phyloP scores from a whole-genome alignment of 2,113 vertebrate species.

The Austrofundulus limnaeus region DNA sequence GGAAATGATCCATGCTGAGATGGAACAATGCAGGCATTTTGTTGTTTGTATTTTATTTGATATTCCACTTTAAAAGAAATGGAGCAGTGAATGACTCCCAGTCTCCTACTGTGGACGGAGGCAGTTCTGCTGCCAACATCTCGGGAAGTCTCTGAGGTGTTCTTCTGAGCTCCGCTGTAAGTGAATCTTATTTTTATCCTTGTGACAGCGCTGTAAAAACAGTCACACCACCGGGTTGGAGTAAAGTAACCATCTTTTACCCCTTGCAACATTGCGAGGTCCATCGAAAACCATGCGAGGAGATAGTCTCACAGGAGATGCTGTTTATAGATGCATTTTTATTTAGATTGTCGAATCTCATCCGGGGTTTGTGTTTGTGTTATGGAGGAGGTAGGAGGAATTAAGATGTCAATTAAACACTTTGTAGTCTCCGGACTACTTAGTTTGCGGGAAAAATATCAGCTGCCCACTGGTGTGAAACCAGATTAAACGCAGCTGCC shows the following conservation, averaged over 20 bases:
- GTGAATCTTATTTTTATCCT: constrained; percentile 62
- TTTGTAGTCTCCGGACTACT: constrained; percentile 55
- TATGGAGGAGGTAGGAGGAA: constrained; percentile 13
- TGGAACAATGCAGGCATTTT: constrained; percentile 26
- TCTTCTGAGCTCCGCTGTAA: constrained; percentile 44
- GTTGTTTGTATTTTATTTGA: constrained; percentile 64
- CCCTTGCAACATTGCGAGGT: constrained; percentile 27
- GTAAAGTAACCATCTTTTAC: constrained; percentile 19
- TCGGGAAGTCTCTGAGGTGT: constrained; percentile 52
- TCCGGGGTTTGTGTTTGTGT: constrained; percentile 10
- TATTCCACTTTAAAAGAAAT: constrained; percentile 70
- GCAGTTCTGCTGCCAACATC: constrained; percentile 43
- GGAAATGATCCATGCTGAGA: constrained; percentile 57
- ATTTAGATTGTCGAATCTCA: constrained; percentile 25
- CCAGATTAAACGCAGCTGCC: constrained; percentile 47
- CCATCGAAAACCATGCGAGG: not conserved
- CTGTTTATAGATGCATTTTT: not conserved
- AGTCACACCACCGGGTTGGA: constrained; percentile 15
- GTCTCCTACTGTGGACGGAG: constrained; percentile 51
- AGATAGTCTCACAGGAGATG: not conserved
- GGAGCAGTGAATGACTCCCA: constrained; percentile 65
- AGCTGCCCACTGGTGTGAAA: constrained; percentile 50
- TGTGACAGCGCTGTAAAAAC: constrained; percentile 29
- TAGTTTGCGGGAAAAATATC: constrained; percentile 49
- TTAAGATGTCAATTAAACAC: constrained; percentile 55